A percentile compares a stretch with the other conserved stretches of the same genome.
These are phyloP conservation scores for Cyphomyrus plagiostoma DNA, from an alignment of 2,113 vertebrate genomes.

Conservation along the genomic window DNA sequence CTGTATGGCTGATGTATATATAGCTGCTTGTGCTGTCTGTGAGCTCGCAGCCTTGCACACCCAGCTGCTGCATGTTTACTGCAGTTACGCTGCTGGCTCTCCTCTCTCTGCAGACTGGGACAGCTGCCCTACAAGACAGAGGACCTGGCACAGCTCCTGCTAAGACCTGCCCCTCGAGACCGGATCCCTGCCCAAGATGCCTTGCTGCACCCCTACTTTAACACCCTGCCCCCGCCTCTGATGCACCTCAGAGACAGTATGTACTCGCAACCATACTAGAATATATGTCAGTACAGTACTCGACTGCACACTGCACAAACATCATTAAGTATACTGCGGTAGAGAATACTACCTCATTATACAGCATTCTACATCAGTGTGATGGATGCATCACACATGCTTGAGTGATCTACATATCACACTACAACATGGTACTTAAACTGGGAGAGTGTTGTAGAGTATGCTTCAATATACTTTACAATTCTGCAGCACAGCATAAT, in stretches of 20 bases:
- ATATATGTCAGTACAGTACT: background rate
- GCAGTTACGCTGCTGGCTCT: background rate
- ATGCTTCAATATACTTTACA: background rate
- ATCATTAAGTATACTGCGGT: background rate
- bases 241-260: slow-evolving; percentile 71
- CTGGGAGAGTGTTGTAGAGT: background rate
- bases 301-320: background rate
- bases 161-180: slow-evolving; percentile 61
- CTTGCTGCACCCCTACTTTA: slow-evolving; percentile 73
- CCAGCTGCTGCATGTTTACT: background rate
- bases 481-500: background rate
- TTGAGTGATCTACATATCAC: background rate
- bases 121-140: slow-evolving; percentile 67
- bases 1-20: background rate
- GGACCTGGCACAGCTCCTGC: slow-evolving; percentile 71
- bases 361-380: background rate
- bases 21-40: background rate
- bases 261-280: slow-evolving; percentile 17
- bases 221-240: slow-evolving; percentile 67
- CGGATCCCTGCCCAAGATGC: slow-evolving; percentile 64
- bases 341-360: background rate
- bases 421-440: background rate
- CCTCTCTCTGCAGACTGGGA: slow-evolving; percentile 59
- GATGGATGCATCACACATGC: background rate
- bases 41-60: background rate